Base-by-base conservation (phyloP, 2,113 vertebrate genomes). In the Microcebus murinus region DNA sequence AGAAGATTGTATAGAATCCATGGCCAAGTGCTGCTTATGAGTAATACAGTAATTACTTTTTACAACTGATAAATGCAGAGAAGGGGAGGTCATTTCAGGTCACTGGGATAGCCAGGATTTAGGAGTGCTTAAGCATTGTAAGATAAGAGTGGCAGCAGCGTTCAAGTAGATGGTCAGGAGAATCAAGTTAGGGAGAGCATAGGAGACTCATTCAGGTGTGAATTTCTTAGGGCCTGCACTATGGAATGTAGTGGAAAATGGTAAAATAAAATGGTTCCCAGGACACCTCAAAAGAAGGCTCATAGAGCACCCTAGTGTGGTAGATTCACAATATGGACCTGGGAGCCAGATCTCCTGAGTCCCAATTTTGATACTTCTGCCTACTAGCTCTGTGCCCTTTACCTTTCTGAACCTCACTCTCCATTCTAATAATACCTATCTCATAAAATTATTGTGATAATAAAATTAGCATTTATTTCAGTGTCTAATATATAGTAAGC, bases 381-480 rank as follows among this genome's bases (percentile, higher is more conserved):
- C 87, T 68, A 36, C 20, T 86, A 57, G 27, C 31, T 82, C 13
- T 67, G 12, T 73, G 20, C 52, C 45, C 57, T 67, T 88, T 74
- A 74, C 12, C 14, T 87, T 71, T 68, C 65, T 36, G 27, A 93
- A 14, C 71, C 21, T 95, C 36, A 70, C 86, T 95, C 48, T 86
- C 27, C 59, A 80, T 21, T 83, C 21, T 90, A 20, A 39, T 73
- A 74, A 31, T 91, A 65, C 27, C 73, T 93, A 39, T 79, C 18
- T 87, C 55, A 39, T 65, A 52, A 57, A 2, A 45, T 92, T 89
- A n/a, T 94, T 86, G 70, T 61, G 45, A 27, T 42, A 79, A 63
- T 92, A 94, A 77, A 92, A 73, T n/a, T 87, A 70, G 55, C 74
- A 63, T 94, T 77, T 87, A 87, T 34, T 79, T 94, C 48, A 83